Conservation (phyloP, 35 echinoderm and acorn worm species). For the Ophioderma brevispina region DNA sequence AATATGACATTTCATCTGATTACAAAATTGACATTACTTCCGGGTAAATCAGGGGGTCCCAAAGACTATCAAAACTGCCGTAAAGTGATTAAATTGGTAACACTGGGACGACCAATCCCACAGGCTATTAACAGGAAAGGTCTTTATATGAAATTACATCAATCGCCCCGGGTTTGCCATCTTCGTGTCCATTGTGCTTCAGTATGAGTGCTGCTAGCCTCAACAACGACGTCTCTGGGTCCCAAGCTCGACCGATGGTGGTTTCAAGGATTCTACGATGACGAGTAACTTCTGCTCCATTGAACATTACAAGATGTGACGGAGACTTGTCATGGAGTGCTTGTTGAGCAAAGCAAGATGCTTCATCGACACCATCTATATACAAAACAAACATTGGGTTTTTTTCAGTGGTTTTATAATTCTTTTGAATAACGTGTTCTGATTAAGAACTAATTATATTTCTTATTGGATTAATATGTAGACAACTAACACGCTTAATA, state of each 20-base stretch:
- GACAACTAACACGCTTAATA: too few species aligned
- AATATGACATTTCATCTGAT: too few species aligned
- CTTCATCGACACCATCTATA: conserved; percentile 38
- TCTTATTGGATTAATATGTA: too few species aligned
- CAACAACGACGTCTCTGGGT: conserved; percentile 22
- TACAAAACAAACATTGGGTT: background rate
- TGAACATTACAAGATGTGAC: conserved; percentile 36
- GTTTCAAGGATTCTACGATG: conserved; percentile 21
- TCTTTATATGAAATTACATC: background rate
- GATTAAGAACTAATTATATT: too few species aligned
- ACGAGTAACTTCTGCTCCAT: conserved; percentile 33
- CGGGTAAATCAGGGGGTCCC: too few species aligned
- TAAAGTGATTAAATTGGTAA: too few species aligned
- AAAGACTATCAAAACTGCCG: too few species aligned
- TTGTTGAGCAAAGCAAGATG: conserved; percentile 39
- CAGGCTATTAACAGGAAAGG: too few species aligned
- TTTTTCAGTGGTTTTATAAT: too few species aligned
- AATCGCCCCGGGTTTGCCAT: conserved; percentile 9
- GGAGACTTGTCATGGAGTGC: conserved; percentile 13
- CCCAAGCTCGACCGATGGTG: conserved; percentile 8
- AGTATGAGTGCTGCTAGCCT: conserved; percentile 10
- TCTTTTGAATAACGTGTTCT: too few species aligned
- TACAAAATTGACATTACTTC: too few species aligned
- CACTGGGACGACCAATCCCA: too few species aligned
- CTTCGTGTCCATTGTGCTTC: background rate